Conservation (phyloP, 2,113 vertebrate species). For the Microtus montanus region DNA sequence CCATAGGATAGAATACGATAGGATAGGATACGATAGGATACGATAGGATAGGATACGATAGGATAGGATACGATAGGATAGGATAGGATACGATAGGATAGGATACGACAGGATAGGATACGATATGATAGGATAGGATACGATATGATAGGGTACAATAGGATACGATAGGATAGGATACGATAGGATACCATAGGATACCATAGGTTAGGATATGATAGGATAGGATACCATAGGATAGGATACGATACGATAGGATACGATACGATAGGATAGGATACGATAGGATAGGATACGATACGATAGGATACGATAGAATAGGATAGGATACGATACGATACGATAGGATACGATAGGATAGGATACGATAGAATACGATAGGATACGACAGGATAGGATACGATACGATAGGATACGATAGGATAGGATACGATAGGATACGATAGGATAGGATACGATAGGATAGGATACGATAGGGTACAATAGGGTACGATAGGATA, state of each 20-base stretch:
- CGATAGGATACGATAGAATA: rapidly evolving
- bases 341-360: background rate
- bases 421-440: background rate
- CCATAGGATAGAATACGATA: background rate
- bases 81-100: background rate
- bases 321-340: too few relatives aligned
- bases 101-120: background rate
- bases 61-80: too few relatives aligned
- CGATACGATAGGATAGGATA: background rate
- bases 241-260: too few relatives aligned
- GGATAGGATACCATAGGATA: background rate
- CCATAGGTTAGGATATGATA: too few relatives aligned
- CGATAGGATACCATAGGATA: background rate
- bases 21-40: background rate
- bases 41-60: too few relatives aligned
- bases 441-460: background rate
- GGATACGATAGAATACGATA: background rate
- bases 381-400: too few relatives aligned
- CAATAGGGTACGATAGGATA: too few relatives aligned
- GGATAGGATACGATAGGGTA: rapidly evolving
- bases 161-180: background rate
- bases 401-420: too few relatives aligned
- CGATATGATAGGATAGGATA: background rate
- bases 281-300: background rate
- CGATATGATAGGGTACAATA: rapidly evolving